These are phyloP conservation scores for Acanthopleura granulata DNA, from an alignment of 2,888 invertebrate genomes.

Conservation along the genomic window DNA sequence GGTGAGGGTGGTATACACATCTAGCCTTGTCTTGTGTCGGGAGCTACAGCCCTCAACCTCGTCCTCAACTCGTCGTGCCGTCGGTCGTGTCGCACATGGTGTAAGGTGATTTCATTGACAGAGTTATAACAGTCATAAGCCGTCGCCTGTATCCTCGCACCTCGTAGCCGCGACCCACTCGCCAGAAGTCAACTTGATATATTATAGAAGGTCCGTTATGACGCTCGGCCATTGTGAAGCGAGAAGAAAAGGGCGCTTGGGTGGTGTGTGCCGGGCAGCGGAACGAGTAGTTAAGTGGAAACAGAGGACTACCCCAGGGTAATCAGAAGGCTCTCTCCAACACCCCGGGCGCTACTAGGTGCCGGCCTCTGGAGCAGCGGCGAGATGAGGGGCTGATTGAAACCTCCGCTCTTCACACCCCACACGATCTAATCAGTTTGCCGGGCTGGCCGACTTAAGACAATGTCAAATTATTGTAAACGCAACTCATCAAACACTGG, in stretches of 20 bases:
- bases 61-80: too few relatives aligned
- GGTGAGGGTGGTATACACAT: too few relatives aligned
- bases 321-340: not conserved
- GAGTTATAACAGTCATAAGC: slow-evolving; percentile 1
- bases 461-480: slow-evolving; percentile 1
- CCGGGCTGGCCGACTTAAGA: slow-evolving; percentile 10
- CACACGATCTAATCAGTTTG: not conserved
- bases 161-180: not conserved
- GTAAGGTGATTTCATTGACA: not conserved
- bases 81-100: too few relatives aligned
- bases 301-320: not conserved
- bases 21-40: too few relatives aligned
- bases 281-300: too few relatives aligned
- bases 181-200: slow-evolving; percentile 7
- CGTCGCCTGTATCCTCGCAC: not conserved
- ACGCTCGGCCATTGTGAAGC: not conserved
- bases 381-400: slow-evolving; percentile 4
- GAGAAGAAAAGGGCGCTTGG: not conserved
- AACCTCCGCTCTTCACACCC: not conserved
- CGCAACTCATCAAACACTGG: slow-evolving; percentile 1
- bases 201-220: not conserved
- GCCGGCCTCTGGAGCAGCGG: not conserved
- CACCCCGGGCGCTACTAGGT: not conserved
- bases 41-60: too few relatives aligned
- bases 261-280: too few relatives aligned